Evolutionary conservation across 2,797 vertebrate species (phyloP), one percentile per base, ranked within the genome.

Genomic region (Somateria mollissima): DNA sequence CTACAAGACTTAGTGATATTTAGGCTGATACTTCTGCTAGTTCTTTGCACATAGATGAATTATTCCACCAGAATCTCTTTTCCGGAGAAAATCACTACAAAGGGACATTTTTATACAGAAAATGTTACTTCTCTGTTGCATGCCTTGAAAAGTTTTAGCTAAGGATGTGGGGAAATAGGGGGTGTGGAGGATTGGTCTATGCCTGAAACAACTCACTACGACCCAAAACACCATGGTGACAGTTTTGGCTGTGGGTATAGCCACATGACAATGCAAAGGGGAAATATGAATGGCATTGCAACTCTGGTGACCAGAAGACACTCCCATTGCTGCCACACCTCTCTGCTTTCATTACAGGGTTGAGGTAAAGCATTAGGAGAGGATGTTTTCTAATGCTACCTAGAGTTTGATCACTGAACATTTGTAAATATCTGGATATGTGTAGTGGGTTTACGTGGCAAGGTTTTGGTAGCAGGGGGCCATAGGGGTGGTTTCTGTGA

Each of bases 161-260:
- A 39, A 64, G 3, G 24, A 6, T 47, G 27, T 2, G 7, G 4
- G 36, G 7, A 47, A 85, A 57, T 3, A 2, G 1, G 6, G 9
- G 12, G 10, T 2, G 10, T 7, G 2, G 57, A 25, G 32, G 53
- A 19, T 8, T 72, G 10, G 4, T 34, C 28, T 43, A 3, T 12
- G 10, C 25, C 37, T 78, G 41, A 84, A 62, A 66, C 4, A 70
- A 24, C 5, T 37, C 62, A 15, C 6, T 62, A 12, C 17, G 25
- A 84, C 20, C 37, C 62, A 45, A 56, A 58, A 69, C 60, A 8
- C 14, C 16, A 7, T 16, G 32, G 8, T 65, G 36, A 62, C 4
- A 2, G 37, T 45, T 96, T 90, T 85, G 45, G 6, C 49, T 69
- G 39, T 6, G 19, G 6, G 3, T 30, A 6, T 2, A 58, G 28